Evolutionary conservation across 2,888 invertebrate genomes (phyloP).

Genomic region (Incurvaria masculella): DNA sequence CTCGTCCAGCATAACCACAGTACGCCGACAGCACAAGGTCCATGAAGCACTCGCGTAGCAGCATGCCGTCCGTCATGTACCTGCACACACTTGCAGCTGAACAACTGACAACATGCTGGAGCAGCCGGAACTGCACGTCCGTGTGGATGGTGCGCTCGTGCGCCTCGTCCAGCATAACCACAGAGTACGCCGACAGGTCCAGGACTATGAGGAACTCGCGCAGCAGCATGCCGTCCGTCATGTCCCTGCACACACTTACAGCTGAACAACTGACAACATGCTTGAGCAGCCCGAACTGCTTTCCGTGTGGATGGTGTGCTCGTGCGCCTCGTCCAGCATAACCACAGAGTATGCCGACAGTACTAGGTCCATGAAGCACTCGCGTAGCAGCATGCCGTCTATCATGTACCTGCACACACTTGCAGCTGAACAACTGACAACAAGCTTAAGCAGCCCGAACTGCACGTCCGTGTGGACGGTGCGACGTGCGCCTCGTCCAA

Average conservation of each 20-base stretch:
- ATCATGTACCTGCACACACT: slow-evolving; percentile 73
- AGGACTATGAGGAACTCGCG: slow-evolving; percentile 87
- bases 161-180: slow-evolving; percentile 95
- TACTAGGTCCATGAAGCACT: slow-evolving; percentile 86
- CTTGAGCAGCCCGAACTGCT: slow-evolving; percentile 76
- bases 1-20: too few species aligned
- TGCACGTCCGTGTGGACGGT: slow-evolving; percentile 98
- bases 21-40: too few species aligned
- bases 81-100: not conserved
- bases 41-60: not conserved
- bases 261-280: too few species aligned
- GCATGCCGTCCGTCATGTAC: not conserved
- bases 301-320: slow-evolving; percentile 92
- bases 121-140: slow-evolving; percentile 88
- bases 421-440: too few species aligned
- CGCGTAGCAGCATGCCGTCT: slow-evolving; percentile 90
- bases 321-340: slow-evolving; percentile 96
- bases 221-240: slow-evolving; percentile 95
- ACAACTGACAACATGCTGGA: too few species aligned
- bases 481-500: slow-evolving; percentile 98
- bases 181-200: slow-evolving; percentile 75
- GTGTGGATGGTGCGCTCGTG: slow-evolving; percentile 93
- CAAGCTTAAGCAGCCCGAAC: too few species aligned
- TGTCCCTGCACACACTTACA: too few species aligned
- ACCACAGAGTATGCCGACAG: slow-evolving; percentile 79